Percentiles rank a stretch among this genome's conserved stretches.
phyloP scores from a whole-genome alignment of 2,888 invertebrate genomes.

The Ptilodon capucinus region DNA sequence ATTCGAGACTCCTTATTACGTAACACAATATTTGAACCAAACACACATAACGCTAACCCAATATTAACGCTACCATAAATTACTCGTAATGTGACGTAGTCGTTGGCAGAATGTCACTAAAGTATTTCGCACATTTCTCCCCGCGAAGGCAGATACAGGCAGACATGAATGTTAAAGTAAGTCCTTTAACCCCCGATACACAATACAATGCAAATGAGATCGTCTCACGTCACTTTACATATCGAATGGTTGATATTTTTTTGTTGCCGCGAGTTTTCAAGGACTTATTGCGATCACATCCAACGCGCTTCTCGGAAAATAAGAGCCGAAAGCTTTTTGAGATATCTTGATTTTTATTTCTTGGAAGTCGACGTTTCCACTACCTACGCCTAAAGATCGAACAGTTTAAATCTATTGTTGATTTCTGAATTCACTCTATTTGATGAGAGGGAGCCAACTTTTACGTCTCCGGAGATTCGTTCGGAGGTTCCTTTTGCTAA shows the following conservation, averaged over 20 bases:
- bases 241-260: slow-evolving; percentile 26
- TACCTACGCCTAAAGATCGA: slow-evolving; percentile 9
- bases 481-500: neutral
- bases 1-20: slow-evolving; percentile 5
- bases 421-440: slow-evolving; percentile 25
- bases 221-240: slow-evolving; percentile 27
- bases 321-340: slow-evolving; percentile 22
- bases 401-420: slow-evolving; percentile 29
- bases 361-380: slow-evolving; percentile 10
- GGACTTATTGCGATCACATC: slow-evolving; percentile 35
- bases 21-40: slow-evolving; percentile 11
- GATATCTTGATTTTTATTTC: slow-evolving; percentile 25
- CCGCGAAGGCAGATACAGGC: slow-evolving; percentile 19
- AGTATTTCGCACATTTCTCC: slow-evolving; percentile 19
- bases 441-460: slow-evolving; percentile 1
- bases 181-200: slow-evolving; percentile 29
- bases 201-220: slow-evolving; percentile 42
- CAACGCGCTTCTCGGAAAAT: slow-evolving; percentile 25
- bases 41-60: slow-evolving; percentile 2
- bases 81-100: slow-evolving; percentile 18
- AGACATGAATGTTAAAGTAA: slow-evolving; percentile 32
- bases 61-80: slow-evolving; percentile 21
- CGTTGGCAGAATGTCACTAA: slow-evolving; percentile 12
- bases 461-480: slow-evolving; percentile 1
- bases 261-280: slow-evolving; percentile 29